Conservation (phyloP, 2,888 invertebrate genomes). For the Lochmaea capreae region DNA sequence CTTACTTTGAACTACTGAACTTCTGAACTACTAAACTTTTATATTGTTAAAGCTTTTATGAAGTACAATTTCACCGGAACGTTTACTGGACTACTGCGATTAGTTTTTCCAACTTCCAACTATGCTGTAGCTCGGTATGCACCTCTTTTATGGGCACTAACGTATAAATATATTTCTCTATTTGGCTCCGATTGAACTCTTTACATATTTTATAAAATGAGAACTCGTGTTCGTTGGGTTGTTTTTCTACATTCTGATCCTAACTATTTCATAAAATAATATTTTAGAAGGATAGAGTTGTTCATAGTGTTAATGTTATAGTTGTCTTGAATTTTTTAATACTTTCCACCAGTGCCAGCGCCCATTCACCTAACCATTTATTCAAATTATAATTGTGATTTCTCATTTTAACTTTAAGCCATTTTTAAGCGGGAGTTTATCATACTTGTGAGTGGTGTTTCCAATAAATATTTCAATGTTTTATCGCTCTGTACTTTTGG, state of each 20-base stretch:
- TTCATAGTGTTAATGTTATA: not conserved
- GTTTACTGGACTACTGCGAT: conserved; percentile 31
- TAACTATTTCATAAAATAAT: not conserved
- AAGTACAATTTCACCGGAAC: conserved; percentile 37
- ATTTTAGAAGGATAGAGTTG: not conserved
- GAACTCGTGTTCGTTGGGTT: not conserved
- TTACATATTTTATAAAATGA: conserved; percentile 1
- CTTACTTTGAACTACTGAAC: conserved; percentile 38
- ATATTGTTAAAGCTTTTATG: conserved; percentile 50
- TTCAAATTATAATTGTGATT: too few relatives aligned
- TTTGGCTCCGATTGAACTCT: not conserved
- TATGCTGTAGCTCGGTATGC: not conserved
- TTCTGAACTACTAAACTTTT: conserved; percentile 54
- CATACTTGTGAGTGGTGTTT: too few relatives aligned
- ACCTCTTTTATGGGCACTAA: conserved; percentile 3
- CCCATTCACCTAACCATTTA: too few relatives aligned
- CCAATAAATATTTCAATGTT: too few relatives aligned
- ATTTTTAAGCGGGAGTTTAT: too few relatives aligned
- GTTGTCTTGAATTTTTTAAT: not conserved
- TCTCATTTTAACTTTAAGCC: too few relatives aligned
- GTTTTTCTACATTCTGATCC: not conserved
- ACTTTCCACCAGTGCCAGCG: too few relatives aligned
- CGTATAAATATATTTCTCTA: conserved; percentile 1
- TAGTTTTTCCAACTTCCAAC: conserved; percentile 13
- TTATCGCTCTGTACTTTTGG: too few relatives aligned